Conservation (phyloP, 1,140 invertebrate species). For the Aradophagus sp. region DNA sequence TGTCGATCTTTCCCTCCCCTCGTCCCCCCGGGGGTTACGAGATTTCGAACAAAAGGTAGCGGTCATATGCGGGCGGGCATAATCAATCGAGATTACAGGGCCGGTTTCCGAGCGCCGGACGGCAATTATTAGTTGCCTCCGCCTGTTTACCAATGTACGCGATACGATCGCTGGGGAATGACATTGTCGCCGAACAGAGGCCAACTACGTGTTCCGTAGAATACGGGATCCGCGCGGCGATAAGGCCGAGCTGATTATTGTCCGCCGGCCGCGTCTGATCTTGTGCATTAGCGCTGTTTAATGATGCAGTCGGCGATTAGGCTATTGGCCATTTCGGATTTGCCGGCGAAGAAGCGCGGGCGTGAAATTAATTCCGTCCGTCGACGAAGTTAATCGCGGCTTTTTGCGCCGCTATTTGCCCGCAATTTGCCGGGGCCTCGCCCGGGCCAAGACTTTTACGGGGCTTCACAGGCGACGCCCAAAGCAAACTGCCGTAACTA, state of each 20-base stretch:
- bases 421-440: too few relatives aligned
- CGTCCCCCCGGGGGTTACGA: too few relatives aligned
- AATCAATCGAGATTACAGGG: constrained; percentile 48
- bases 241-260: constrained; percentile 51
- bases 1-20: too few relatives aligned
- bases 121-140: constrained; percentile 46
- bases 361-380: too few relatives aligned
- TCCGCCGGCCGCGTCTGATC: constrained; percentile 37
- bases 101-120: constrained; percentile 22
- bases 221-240: constrained; percentile 36
- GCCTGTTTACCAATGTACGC: constrained; percentile 42
- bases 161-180: constrained; percentile 52
- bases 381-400: too few relatives aligned
- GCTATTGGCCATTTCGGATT: too few relatives aligned
- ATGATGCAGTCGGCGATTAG: constrained; percentile 37
- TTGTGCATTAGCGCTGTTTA: constrained; percentile 43
- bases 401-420: too few relatives aligned
- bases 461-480: too few relatives aligned
- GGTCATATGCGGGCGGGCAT: constrained; percentile 32
- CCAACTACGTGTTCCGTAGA: constrained; percentile 39
- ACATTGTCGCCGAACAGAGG: constrained; percentile 43
- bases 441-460: too few relatives aligned
- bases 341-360: too few relatives aligned
- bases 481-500: not conserved
- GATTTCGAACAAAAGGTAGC: constrained; percentile 14